These are phyloP conservation scores for Drosophila mulleri DNA, from an alignment of 2,888 invertebrate genomes.

Conservation along the genomic window DNA sequence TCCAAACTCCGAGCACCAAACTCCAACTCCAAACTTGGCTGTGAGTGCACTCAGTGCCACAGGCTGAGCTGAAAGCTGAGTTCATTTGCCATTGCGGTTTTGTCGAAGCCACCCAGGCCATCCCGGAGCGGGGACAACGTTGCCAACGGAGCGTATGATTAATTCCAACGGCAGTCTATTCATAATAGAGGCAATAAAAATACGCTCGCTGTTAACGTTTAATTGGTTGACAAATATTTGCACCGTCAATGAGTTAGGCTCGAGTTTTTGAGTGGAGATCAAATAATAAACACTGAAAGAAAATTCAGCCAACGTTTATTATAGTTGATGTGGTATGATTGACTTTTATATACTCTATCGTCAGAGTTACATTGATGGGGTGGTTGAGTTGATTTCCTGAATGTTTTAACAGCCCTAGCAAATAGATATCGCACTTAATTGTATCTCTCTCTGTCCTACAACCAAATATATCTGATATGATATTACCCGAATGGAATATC, in stretches of 20 bases:
- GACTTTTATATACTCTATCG: neutral
- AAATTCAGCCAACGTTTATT: neutral
- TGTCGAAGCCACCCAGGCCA: constrained; percentile 2
- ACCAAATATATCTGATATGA: no score
- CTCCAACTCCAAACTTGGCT: constrained; percentile 1
- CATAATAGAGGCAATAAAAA: constrained; percentile 49
- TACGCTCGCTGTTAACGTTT: constrained; percentile 59
- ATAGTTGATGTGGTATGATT: neutral
- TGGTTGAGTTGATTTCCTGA: no score
- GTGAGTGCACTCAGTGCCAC: constrained; percentile 48
- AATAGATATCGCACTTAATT: no score
- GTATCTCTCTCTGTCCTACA: no score
- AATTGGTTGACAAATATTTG: constrained; percentile 77
- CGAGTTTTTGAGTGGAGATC: constrained; percentile 55
- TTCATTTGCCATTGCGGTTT: constrained; percentile 46
- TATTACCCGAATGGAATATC: no score
- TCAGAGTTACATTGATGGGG: neutral
- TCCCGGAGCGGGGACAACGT: constrained; percentile 12
- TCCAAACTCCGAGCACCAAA: neutral
- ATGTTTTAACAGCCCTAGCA: no score
- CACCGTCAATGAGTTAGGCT: constrained; percentile 47
- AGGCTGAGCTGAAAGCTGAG: constrained; percentile 22
- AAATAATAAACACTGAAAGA: constrained; percentile 44
- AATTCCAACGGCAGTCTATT: constrained; percentile 45
- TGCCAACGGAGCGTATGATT: constrained; percentile 66